These are phyloP conservation scores for Xestoiulus laeticollis DNA, from an alignment of 2,888 invertebrate species.

Conservation along the genomic window DNA sequence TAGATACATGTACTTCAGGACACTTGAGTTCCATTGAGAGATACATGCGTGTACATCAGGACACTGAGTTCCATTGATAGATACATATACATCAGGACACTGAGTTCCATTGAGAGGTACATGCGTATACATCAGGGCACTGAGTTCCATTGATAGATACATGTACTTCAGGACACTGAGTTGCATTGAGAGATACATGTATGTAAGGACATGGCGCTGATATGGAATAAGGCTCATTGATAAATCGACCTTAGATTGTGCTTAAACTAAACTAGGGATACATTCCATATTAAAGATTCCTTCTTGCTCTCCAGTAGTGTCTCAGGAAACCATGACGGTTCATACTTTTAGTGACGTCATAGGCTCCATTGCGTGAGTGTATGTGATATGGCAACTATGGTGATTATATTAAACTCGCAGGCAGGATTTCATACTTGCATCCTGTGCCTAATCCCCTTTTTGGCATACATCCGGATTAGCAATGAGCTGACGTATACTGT, in stretches of 20 bases:
- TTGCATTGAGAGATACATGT: too few species aligned
- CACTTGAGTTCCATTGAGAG: too few species aligned
- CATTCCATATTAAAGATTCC: not conserved
- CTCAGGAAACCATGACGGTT: not conserved
- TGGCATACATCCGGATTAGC: constrained; percentile 13
- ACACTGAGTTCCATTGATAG: too few species aligned
- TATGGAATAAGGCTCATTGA: not conserved
- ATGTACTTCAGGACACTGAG: too few species aligned
- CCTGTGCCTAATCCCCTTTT: not conserved
- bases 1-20: too few species aligned
- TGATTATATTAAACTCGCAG: not conserved
- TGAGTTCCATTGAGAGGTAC: too few species aligned
- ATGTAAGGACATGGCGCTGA: not conserved
- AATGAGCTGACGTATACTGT: not conserved
- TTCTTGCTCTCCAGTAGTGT: not conserved
- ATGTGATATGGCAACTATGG: not conserved
- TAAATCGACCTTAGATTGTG: not conserved
- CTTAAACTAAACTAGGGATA: not conserved
- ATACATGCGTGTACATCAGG: too few species aligned
- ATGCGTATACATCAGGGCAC: too few species aligned
- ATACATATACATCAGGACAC: too few species aligned
- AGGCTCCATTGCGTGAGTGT: not conserved
- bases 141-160: too few species aligned
- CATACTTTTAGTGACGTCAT: not conserved
- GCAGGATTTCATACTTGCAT: not conserved